Conservation (phyloP, 2,797 vertebrate species). For the Gallinago nigripennis region DNA sequence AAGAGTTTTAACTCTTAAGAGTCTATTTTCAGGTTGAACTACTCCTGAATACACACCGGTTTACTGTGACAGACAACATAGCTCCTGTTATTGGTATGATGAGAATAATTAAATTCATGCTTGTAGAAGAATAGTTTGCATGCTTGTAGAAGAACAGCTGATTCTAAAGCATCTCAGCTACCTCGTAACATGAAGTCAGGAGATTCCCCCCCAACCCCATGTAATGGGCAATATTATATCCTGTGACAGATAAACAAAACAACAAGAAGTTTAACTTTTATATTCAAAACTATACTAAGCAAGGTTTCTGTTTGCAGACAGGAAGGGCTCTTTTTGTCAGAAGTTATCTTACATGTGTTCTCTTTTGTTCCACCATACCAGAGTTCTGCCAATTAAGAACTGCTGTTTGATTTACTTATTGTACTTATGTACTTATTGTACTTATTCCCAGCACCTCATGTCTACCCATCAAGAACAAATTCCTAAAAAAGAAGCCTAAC, state of each 20-base stretch:
- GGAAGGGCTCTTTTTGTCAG: not conserved
- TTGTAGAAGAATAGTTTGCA: not conserved
- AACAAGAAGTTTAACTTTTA: not conserved
- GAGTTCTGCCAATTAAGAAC: not conserved
- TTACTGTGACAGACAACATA: not conserved
- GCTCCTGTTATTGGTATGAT: not conserved
- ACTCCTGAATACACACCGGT: not conserved
- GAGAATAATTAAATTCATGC: not conserved
- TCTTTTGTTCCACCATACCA: not conserved
- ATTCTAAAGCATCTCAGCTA: not conserved
- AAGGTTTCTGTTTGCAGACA: not conserved
- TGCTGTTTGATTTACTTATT: not conserved
- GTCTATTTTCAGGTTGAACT: not conserved
- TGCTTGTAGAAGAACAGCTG: not conserved
- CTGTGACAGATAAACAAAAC: not conserved
- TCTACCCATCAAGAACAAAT: not conserved
- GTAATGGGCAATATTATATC: accelerated
- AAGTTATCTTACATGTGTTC: not conserved
- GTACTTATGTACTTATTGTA: not conserved
- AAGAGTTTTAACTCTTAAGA: not conserved
- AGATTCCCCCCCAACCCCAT: not conserved
- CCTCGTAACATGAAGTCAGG: not conserved
- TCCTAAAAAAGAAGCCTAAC: not conserved
- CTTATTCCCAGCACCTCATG: not conserved
- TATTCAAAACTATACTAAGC: not conserved